Conservation (phyloP, 2,888 invertebrate species). For the Raillietiella orientalis region DNA sequence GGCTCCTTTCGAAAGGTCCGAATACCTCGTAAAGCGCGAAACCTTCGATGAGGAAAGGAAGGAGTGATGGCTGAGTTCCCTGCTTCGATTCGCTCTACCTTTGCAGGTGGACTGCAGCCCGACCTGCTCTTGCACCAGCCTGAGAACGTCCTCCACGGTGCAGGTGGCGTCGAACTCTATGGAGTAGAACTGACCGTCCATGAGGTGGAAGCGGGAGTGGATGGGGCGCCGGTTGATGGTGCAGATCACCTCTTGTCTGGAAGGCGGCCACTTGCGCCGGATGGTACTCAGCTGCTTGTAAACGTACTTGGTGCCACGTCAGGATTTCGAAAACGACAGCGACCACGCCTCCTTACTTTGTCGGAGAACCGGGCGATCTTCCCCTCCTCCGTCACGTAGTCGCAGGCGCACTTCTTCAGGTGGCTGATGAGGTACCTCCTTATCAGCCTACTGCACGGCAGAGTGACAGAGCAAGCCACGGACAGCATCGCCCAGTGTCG, state of each 20-base stretch:
- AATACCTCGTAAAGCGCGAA: constrained; percentile 77
- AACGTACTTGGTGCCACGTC: too few species aligned
- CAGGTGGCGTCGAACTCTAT: constrained; percentile 83
- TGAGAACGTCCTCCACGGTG: constrained; percentile 57
- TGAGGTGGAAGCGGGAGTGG: constrained; percentile 60
- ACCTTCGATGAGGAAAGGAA: constrained; percentile 17
- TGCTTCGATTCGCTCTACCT: constrained; percentile 15
- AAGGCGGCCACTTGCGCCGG: constrained; percentile 61
- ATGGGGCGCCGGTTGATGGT: constrained; percentile 66
- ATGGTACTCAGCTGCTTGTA: constrained; percentile 23
- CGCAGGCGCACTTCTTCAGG: constrained; percentile 52
- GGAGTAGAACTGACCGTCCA: constrained; percentile 80
- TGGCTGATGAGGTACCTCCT: constrained; percentile 62
- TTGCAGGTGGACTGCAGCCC: constrained; percentile 43
- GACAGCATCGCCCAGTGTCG: constrained; percentile 73
- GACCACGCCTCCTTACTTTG: constrained; percentile 24
- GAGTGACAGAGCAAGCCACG: constrained; percentile 40
- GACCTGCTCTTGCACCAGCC: constrained; percentile 57
- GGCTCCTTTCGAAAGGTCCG: constrained; percentile 50
- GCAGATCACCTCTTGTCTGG: constrained; percentile 64
- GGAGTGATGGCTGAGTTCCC: not conserved
- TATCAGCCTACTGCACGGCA: constrained; percentile 54
- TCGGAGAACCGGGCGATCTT: constrained; percentile 77
- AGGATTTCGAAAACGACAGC: too few species aligned
- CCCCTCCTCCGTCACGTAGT: constrained; percentile 66